Evolutionary conservation across 1,140 invertebrate species (phyloP).

Genomic region (Daktulosphaira vitifoliae): DNA sequence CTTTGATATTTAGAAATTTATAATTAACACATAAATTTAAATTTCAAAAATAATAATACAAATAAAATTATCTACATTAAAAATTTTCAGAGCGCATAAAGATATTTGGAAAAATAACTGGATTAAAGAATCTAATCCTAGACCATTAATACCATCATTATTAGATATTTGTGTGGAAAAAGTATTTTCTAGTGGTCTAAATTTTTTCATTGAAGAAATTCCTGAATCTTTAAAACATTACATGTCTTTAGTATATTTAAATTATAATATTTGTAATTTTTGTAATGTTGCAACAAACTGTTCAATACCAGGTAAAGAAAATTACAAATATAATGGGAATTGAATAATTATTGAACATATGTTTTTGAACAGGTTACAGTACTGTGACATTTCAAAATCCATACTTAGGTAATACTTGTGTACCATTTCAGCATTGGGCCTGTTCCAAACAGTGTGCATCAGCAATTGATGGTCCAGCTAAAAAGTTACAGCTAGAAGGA

Average conservation of each 20-base stretch:
- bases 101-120: conserved; percentile 26
- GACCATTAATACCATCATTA: background rate
- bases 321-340: too few relatives aligned
- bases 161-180: background rate
- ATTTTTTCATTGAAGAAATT: conserved; percentile 24
- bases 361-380: conserved; percentile 45
- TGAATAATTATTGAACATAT: background rate
- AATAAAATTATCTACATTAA: too few relatives aligned
- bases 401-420: conserved; percentile 49
- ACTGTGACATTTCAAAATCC: conserved; percentile 50
- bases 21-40: too few relatives aligned
- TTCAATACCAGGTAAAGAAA: conserved; percentile 19
- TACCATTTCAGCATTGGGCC: conserved; percentile 50
- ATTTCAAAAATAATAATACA: too few relatives aligned
- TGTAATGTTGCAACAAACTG: conserved; percentile 19
- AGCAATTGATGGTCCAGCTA: conserved; percentile 46
- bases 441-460: conserved; percentile 46
- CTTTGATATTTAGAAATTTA: too few relatives aligned
- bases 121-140: background rate
- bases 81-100: conserved; percentile 34
- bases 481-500: conserved; percentile 42
- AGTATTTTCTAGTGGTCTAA: conserved; percentile 23
- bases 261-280: conserved; percentile 24
- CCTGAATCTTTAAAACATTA: conserved; percentile 25
- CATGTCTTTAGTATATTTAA: conserved; percentile 16